Evolutionary conservation across 2,113 vertebrate genomes (phyloP).

Genomic region (Todiramphus saurophagus): DNA sequence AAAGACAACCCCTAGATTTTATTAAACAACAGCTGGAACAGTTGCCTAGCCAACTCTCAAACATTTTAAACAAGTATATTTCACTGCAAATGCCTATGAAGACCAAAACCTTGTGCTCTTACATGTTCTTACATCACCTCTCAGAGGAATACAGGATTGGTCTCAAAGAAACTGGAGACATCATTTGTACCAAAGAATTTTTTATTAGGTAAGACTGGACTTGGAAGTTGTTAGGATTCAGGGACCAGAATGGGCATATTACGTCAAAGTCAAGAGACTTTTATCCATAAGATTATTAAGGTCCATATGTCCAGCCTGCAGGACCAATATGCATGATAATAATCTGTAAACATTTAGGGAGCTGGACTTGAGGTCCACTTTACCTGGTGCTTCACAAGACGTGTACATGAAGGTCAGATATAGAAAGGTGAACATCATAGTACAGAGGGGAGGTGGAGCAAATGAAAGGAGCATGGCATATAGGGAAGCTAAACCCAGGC

Average conservation of each 20-base stretch:
- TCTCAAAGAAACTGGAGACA: not conserved
- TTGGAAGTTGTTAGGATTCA: not conserved
- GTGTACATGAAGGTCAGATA: not conserved
- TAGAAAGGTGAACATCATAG: not conserved
- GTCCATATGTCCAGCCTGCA: not conserved
- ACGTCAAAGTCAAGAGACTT: not conserved
- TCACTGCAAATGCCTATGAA: not conserved
- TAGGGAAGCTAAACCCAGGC: not conserved
- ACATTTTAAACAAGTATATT: not conserved
- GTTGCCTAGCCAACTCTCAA: not conserved
- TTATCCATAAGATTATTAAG: not conserved
- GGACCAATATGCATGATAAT: accelerated
- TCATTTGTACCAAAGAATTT: not conserved
- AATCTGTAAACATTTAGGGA: not conserved
- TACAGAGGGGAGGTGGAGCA: not conserved
- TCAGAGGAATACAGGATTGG: not conserved
- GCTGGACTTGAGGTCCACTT: not conserved
- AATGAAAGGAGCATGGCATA: accelerated
- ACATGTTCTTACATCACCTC: not conserved
- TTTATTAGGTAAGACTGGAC: not conserved
- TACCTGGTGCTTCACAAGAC: not conserved
- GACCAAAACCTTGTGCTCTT: not conserved
- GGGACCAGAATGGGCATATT: not conserved
- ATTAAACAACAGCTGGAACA: not conserved
- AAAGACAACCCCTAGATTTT: not conserved